Percentiles rank a stretch among this genome's conserved stretches.
Conservation (phyloP, 2,113 vertebrate genomes). For the Strigops habroptila region DNA sequence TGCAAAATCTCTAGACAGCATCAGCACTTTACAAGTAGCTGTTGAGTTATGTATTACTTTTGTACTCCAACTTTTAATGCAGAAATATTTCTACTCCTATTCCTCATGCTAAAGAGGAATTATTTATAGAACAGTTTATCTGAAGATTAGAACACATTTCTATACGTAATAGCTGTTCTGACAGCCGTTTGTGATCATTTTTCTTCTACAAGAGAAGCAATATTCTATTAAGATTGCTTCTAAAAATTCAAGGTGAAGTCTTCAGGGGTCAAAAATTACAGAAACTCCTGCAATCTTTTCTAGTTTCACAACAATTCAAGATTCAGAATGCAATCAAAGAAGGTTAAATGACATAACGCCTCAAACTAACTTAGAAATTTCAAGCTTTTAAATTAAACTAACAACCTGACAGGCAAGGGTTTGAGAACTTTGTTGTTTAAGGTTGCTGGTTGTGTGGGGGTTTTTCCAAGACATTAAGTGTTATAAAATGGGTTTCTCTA, state of each 20-base stretch:
- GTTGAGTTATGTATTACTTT: neutral
- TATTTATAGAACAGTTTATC: neutral
- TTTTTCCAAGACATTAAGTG: neutral
- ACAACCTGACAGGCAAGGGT: neutral
- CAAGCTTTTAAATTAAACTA: neutral
- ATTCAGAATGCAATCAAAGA: neutral
- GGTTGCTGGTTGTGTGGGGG: neutral
- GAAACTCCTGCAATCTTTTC: neutral
- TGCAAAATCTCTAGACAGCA: neutral
- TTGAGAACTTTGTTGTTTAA: neutral
- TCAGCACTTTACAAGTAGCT: neutral
- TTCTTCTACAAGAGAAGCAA: neutral
- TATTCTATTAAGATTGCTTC: neutral
- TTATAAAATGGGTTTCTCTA: neutral
- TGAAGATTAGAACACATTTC: neutral
- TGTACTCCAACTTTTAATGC: neutral
- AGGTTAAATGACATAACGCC: neutral
- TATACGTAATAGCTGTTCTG: neutral
- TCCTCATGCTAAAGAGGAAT: neutral
- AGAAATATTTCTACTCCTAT: neutral
- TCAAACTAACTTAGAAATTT: neutral
- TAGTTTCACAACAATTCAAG: neutral
- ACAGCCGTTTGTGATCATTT: neutral
- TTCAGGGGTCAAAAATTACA: neutral
- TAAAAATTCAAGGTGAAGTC: neutral